Conservation (phyloP, 2,888 invertebrate genomes). For the Clusia tigrina region DNA sequence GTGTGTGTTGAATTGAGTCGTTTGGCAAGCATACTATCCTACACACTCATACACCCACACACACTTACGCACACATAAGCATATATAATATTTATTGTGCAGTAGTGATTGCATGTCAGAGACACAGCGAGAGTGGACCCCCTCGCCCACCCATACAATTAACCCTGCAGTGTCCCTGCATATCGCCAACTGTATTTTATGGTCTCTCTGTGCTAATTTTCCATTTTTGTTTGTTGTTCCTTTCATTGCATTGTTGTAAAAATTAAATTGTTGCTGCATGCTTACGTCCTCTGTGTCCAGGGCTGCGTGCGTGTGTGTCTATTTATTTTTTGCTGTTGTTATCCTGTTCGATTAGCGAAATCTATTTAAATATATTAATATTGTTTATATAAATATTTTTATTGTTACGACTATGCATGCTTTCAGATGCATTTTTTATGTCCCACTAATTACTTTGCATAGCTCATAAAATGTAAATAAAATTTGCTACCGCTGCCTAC, state of each 20-base stretch:
- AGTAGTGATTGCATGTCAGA: neutral
- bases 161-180: neutral
- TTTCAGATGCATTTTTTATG: no score
- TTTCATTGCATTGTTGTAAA: neutral
- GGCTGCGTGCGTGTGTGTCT: neutral
- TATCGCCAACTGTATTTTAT: neutral
- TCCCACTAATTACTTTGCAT: no score
- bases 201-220: neutral
- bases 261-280: neutral
- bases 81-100: neutral
- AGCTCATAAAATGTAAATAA: no score
- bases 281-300: no score
- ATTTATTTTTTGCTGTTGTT: neutral
- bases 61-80: neutral
- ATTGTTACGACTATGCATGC: no score
- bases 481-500: no score
- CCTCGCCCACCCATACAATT: no score
- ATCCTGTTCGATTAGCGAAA: no score
- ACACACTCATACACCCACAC: no score
- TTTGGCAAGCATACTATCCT: conserved; percentile 56
- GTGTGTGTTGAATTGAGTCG: conserved; percentile 55
- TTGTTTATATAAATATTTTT: no score
- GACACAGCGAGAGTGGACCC: neutral
- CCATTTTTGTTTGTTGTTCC: neutral
- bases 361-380: no score